Evolutionary conservation across 2,113 vertebrate genomes (phyloP).

Genomic region (Gambusia holbrooki): DNA sequence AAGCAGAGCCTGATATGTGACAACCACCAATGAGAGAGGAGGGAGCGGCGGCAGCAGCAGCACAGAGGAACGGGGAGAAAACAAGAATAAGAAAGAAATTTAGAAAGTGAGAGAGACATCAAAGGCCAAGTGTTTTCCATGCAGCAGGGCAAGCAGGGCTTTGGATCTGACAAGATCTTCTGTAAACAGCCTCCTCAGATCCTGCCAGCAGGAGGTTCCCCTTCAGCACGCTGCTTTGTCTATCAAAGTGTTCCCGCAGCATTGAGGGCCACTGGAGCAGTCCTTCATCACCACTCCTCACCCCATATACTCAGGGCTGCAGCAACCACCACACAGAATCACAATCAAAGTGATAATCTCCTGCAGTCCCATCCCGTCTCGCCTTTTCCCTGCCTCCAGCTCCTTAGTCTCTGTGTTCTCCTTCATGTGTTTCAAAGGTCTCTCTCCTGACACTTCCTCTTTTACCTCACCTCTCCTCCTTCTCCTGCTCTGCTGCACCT

Average conservation of each 20-base stretch:
- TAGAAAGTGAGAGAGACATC: constrained; percentile 77
- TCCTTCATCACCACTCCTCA: constrained; percentile 46
- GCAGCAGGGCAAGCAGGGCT: constrained; percentile 69
- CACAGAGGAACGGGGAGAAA: constrained; percentile 35
- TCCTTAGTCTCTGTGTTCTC: constrained; percentile 47
- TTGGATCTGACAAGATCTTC: constrained; percentile 78
- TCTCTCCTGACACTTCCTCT: constrained; percentile 45
- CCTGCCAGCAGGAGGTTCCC: constrained; percentile 75
- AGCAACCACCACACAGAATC: constrained; percentile 41
- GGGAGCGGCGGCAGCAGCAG: constrained; percentile 11
- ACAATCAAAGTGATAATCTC: constrained; percentile 73
- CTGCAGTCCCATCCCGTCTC: constrained; percentile 50
- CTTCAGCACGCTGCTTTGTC: constrained; percentile 77
- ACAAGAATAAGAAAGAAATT: constrained; percentile 48
- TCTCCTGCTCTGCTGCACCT: constrained; percentile 42
- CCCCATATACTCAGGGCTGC: constrained; percentile 37
- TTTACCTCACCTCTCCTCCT: constrained; percentile 28
- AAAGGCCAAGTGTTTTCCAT: constrained; percentile 79
- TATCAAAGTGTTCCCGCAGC: constrained; percentile 75
- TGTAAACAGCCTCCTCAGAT: constrained; percentile 80
- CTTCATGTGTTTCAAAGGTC: constrained; percentile 73
- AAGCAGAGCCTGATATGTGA: constrained; percentile 37
- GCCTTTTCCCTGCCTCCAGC: constrained; percentile 40
- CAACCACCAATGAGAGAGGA: constrained; percentile 27
- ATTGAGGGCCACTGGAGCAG: constrained; percentile 65